Evolutionary conservation across 2,797 vertebrate species (phyloP).

Genomic region (Alouatta caraya): DNA sequence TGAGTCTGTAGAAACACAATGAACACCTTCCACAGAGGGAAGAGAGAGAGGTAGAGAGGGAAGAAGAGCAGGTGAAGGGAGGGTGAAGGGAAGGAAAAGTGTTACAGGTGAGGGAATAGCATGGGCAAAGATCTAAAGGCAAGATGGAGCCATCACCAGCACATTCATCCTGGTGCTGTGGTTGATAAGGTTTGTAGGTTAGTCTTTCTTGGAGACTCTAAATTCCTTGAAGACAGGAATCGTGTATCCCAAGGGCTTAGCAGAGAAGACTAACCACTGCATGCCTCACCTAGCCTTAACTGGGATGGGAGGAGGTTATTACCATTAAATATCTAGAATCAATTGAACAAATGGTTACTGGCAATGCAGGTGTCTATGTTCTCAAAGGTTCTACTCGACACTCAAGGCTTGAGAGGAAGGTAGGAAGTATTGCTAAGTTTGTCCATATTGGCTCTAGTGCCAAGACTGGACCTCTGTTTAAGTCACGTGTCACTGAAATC

Average conservation of each 20-base stretch:
- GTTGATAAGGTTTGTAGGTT: not conserved
- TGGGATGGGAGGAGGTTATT: not conserved
- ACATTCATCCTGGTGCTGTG: not conserved
- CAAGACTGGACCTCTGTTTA: not conserved
- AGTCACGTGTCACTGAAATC: not conserved
- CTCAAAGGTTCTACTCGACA: not conserved
- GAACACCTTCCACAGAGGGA: not conserved
- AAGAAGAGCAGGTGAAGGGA: not conserved
- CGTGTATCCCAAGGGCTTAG: rapidly evolving
- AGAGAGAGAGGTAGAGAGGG: not conserved
- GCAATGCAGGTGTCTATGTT: not conserved
- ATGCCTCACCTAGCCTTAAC: not conserved
- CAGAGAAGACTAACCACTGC: not conserved
- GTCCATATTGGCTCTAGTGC: not conserved
- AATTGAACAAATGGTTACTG: not conserved
- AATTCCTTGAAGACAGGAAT: not conserved
- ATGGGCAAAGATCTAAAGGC: not conserved
- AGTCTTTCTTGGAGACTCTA: not conserved
- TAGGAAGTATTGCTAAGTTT: not conserved
- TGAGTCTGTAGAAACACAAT: not conserved
- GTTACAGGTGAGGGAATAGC: not conserved
- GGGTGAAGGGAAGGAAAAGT: not conserved
- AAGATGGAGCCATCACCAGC: not conserved
- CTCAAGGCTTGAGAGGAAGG: not conserved
- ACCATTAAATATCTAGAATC: not conserved